These are phyloP conservation scores for Peribatodes rhomboidaria DNA, from an alignment of 2,888 invertebrate species.

Conservation along the genomic window DNA sequence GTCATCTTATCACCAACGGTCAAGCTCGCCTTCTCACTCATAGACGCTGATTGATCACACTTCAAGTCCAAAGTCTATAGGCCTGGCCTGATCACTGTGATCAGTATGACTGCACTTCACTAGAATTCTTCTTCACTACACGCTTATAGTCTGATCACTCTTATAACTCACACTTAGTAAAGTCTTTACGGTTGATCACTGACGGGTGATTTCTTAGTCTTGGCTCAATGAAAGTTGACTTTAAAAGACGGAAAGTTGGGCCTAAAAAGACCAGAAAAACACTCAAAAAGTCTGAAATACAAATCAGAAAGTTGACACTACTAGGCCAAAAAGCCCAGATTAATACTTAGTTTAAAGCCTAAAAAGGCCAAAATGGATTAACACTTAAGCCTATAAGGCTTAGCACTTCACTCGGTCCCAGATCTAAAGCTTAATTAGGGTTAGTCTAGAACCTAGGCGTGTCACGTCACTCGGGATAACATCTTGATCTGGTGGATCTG, in stretches of 20 bases:
- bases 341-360: slow-evolving; percentile 3
- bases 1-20: slow-evolving; percentile 74
- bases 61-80: slow-evolving; percentile 18
- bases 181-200: not conserved
- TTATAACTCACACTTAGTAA: slow-evolving; percentile 4
- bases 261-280: not conserved
- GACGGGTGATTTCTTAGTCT: not conserved
- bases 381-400: not conserved
- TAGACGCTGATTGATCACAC: slow-evolving; percentile 55
- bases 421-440: not conserved
- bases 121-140: too few species aligned
- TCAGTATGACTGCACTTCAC: too few species aligned
- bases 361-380: slow-evolving; percentile 6
- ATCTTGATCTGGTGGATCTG: slow-evolving; percentile 40
- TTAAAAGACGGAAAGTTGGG: not conserved
- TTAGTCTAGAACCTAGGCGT: slow-evolving; percentile 1
- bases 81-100: slow-evolving; percentile 1
- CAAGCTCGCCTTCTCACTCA: slow-evolving; percentile 72
- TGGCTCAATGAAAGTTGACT: not conserved
- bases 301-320: not conserved
- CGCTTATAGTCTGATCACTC: too few species aligned
- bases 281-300: not conserved
- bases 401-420: slow-evolving; percentile 3
- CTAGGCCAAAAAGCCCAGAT: not conserved
- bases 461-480: slow-evolving; percentile 42